These are phyloP conservation scores for Ceratina australensis DNA, from an alignment of 1,140 invertebrate genomes.

Conservation along the genomic window DNA sequence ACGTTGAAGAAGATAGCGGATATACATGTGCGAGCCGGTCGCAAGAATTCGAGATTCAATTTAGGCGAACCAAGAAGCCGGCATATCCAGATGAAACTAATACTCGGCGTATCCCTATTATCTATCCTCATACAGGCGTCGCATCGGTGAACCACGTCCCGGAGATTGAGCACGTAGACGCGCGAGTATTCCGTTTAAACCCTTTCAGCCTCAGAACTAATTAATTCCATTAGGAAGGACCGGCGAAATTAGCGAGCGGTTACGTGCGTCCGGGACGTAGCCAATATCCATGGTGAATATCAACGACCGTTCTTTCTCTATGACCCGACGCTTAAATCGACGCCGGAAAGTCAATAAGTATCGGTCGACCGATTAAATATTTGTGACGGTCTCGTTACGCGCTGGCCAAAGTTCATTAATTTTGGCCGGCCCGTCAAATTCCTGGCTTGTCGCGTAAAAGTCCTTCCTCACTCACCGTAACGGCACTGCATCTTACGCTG, in stretches of 20 bases:
- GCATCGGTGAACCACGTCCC: neutral
- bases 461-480: too few relatives aligned
- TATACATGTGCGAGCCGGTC: neutral
- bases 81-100: neutral
- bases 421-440: constrained; percentile 12
- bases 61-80: neutral
- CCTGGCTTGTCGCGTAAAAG: too few relatives aligned
- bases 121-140: neutral
- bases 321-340: neutral
- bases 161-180: neutral
- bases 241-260: constrained; percentile 1
- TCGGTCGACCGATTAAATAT: constrained; percentile 35
- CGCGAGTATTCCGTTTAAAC: neutral
- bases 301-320: neutral
- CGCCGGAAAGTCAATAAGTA: constrained; percentile 23
- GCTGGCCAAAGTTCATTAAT: constrained; percentile 25
- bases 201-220: constrained; percentile 1
- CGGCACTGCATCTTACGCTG: too few relatives aligned
- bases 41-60: neutral
- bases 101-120: neutral
- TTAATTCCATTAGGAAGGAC: constrained; percentile 15
- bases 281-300: neutral
- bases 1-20: too few relatives aligned
- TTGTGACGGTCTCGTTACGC: constrained; percentile 9
- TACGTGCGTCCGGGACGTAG: neutral